Base-by-base conservation (phyloP, 1,140 invertebrate genomes). In the Drosophila guanche region DNA sequence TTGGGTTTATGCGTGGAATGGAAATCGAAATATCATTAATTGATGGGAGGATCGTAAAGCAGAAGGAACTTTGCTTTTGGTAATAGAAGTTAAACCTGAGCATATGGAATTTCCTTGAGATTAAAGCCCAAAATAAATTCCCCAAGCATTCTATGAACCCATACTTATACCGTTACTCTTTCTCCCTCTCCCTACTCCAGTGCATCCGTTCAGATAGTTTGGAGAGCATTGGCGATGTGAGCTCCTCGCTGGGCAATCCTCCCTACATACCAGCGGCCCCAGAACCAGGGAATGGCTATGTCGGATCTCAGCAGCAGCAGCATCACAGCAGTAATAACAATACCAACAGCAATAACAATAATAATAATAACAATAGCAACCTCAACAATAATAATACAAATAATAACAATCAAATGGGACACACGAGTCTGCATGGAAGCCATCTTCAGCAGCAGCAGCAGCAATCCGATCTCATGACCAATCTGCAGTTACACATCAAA, bases 401-500 rank as follows among this genome's bases (percentile, higher is more conserved):
- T n/a, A 83, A 76, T 51, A 89, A 83, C 65, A 88, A 80, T 88
- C 89, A 81, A 71, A 79, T 88, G 76, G 62, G 70, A 5, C 83
- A 89, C 52, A 54, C 76, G 43, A 70, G 59, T 48, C 65, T 84
- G 46, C 90, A 76, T 61, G 58, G 52, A 14, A 74, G 67, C 33
- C 70, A 71, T 14, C 16, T 20, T 72, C 67, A 76, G 22, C 59
- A 66, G 25, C 66, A 75, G 23, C 75, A 83, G 12, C 79, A 93
- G 10, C 79, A 81, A 84, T 78, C 80, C 65, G 89, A 90, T 86
- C 74, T 88, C 75, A 86, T 91, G 78, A 69, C 63, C 72, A 90
- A 89, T 71, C 76, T 90, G 56, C 85, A 90, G 61, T 75, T 90
- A 41, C 89, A 93, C 48, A 94, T 95, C 65, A 95, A 95, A 91